A percentile compares a stretch with the other conserved stretches of the same genome.
Evolutionary conservation across 92 coral and sea anemone species (phyloP).

Genomic region (Palythoa grandiflora): DNA sequence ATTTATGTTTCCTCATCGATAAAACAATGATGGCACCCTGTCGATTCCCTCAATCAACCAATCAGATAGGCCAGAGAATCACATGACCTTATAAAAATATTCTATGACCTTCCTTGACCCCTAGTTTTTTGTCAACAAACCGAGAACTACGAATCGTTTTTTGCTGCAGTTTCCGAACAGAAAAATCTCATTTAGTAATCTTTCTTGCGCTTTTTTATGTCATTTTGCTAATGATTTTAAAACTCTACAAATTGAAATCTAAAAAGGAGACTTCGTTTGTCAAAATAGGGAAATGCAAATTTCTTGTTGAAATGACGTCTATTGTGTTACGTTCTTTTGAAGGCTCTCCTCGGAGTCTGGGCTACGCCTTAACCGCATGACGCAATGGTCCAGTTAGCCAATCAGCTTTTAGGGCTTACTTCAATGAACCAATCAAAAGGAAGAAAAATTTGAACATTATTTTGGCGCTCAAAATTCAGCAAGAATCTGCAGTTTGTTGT

Average conservation of each 20-base stretch:
- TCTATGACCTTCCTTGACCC: slow-evolving; percentile 5
- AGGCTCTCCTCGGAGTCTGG: slow-evolving; percentile 55
- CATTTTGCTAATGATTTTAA: neutral
- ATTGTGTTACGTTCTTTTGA: slow-evolving; percentile 33
- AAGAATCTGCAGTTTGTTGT: slow-evolving; percentile 53
- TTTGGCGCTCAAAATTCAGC: slow-evolving; percentile 84
- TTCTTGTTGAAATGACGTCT: slow-evolving; percentile 21
- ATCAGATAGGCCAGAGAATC: slow-evolving; percentile 26
- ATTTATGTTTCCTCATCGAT: neutral
- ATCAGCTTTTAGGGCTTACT: slow-evolving; percentile 40
- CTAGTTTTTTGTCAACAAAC: neutral
- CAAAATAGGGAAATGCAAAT: slow-evolving; percentile 13
- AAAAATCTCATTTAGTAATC: neutral
- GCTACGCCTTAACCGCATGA: slow-evolving; percentile 51
- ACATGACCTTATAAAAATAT: slow-evolving; percentile 16
- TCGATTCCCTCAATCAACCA: neutral
- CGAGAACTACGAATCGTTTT: neutral
- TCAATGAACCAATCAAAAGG: slow-evolving; percentile 55
- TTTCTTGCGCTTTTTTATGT: neutral
- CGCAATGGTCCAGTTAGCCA: slow-evolving; percentile 32
- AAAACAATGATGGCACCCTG: slow-evolving; percentile 32
- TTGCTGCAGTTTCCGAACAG: neutral
- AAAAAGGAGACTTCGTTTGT: neutral
- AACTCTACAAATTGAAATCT: neutral
- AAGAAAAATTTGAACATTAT: slow-evolving; percentile 51